Evolutionary conservation across 1,140 invertebrate genomes (phyloP), one percentile per base, ranked within the genome.

Genomic region (Leptopilina clavipes): DNA sequence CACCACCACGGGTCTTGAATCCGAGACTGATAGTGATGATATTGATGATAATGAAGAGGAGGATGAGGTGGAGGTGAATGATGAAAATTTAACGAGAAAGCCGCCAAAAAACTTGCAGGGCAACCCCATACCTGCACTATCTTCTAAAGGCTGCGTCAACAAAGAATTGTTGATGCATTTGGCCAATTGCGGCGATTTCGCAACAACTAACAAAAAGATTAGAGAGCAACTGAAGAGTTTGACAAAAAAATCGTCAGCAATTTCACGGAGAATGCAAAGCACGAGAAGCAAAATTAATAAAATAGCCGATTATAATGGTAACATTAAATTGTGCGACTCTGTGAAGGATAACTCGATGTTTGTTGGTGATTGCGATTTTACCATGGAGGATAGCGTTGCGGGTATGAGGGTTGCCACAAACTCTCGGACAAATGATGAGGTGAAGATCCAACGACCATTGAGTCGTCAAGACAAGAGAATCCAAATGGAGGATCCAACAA

Each of bases 61-160:
- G 5, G 79, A 83, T 11, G 86, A 84, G 14, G 81, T n/a, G 37
- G 37, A 83, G 1, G 81, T 84, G 8, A 79, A 83, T 11, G 84
- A 85, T 14, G 86, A 84, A 14, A 81, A 82, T n/a, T 77, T 83
- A 8, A 73, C 84, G 40, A 76, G 81, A 22, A 80, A 89, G 85
- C 85, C 85, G 84, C 81, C 90, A 91, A 91, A 91, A 91, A 91
- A 91, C 91, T 91, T 89, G 91, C 83, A 90, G 81, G 85, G 90
- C 91, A 91, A 91, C 91, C 91, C 91, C 91, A 91, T 91, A 85
- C 90, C 87, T 92, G 91, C 90, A 90, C 90, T 91, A 91, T 92
- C 90, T 91, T 87, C 81, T 92, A 89, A 89, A 88, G 82, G 83
- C 83, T 79, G 78, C 75, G 85, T 77, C 71, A 83, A 85, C 82